Evolutionary conservation across 2,797 vertebrate genomes (phyloP).

Genomic region (Atherinosoma microstoma): DNA sequence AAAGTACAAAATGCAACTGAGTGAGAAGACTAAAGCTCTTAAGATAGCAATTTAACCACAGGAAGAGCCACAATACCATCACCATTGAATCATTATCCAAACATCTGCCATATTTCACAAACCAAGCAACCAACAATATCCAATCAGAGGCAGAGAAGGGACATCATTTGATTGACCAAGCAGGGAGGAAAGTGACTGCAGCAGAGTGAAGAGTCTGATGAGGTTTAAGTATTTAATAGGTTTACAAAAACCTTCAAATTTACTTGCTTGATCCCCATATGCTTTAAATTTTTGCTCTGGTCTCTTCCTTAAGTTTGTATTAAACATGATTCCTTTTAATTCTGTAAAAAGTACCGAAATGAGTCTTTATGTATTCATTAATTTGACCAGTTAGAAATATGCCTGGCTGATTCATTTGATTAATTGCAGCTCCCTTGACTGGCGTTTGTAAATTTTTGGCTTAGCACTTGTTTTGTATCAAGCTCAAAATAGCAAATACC

Average conservation of each 20-base stretch:
- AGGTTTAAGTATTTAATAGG: not conserved
- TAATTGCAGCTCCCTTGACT: not conserved
- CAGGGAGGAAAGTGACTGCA: not conserved
- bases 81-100: not conserved
- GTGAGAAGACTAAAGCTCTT: not conserved
- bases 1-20: not conserved
- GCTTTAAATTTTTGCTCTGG: not conserved
- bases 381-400: not conserved
- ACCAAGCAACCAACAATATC: not conserved
- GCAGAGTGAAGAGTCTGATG: not conserved
- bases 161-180: not conserved
- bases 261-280: not conserved
- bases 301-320: not conserved
- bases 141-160: not conserved
- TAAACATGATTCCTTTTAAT: not conserved
- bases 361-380: not conserved
- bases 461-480: not conserved
- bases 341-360: not conserved
- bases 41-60: constrained; percentile 9
- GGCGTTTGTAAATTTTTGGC: not conserved
- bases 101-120: not conserved
- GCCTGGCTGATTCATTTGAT: not conserved
- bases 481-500: constrained; percentile 5
- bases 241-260: not conserved
- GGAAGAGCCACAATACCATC: no score